Evolutionary conservation across 1,140 invertebrate genomes (phyloP).

Genomic region (Drosophila auraria): DNA sequence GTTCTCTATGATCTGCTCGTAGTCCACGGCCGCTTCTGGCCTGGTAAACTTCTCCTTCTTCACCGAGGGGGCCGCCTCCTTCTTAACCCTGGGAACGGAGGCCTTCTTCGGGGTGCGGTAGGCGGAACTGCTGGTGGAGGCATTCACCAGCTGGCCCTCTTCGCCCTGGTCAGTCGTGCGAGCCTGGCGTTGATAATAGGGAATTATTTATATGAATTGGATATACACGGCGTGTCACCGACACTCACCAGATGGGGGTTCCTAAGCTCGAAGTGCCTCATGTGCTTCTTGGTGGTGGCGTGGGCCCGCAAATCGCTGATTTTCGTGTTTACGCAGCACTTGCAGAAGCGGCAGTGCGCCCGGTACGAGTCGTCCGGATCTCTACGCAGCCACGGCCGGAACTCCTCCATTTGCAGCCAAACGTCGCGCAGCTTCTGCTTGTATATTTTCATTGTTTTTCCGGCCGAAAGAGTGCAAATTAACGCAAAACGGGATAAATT

Average conservation of each 20-base stretch:
- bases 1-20: slow-evolving; percentile 68
- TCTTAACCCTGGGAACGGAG: slow-evolving; percentile 1
- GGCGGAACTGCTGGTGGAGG: slow-evolving; percentile 1
- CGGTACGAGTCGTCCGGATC: slow-evolving; percentile 70
- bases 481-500: slow-evolving; percentile 12
- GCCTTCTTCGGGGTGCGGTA: not conserved
- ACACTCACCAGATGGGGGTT: slow-evolving; percentile 3
- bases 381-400: slow-evolving; percentile 56
- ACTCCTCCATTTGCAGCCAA: slow-evolving; percentile 72
- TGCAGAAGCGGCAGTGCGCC: slow-evolving; percentile 69
- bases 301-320: slow-evolving; percentile 71
- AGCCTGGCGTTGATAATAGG: not conserved
- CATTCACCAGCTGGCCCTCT: slow-evolving; percentile 2
- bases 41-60: slow-evolving; percentile 22
- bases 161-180: slow-evolving; percentile 10
- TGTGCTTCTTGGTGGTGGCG: slow-evolving; percentile 65
- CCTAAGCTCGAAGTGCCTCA: slow-evolving; percentile 30
- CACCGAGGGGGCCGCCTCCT: not conserved
- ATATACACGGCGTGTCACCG: too few species aligned
- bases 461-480: slow-evolving; percentile 8
- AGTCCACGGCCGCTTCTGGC: slow-evolving; percentile 36
- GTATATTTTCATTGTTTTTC: slow-evolving; percentile 59
- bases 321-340: slow-evolving; percentile 73
- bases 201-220: not conserved
- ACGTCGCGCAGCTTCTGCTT: slow-evolving; percentile 71